phyloP scores from a whole-genome alignment of 2,888 invertebrate species.

The Listrodromus nycthemerus region DNA sequence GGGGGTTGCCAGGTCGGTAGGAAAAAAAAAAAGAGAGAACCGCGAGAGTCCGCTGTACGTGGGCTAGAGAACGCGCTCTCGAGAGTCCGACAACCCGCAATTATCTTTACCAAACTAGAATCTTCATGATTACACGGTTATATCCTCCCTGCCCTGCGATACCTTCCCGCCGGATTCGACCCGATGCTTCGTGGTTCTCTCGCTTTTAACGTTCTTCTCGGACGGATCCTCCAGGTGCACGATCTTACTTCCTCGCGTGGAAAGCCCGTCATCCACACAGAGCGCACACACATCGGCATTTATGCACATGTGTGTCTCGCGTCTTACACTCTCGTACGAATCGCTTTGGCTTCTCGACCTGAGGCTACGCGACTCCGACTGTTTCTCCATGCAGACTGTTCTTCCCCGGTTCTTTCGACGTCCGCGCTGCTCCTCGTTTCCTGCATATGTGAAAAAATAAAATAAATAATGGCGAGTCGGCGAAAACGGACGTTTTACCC shows the following conservation, averaged over 20 bases:
- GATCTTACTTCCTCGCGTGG: constrained; percentile 65
- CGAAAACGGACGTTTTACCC: no score
- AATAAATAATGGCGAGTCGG: background rate
- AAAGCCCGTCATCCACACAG: constrained; percentile 49
- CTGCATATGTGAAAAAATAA: background rate
- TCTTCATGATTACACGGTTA: constrained; percentile 80
- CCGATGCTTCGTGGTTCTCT: constrained; percentile 41
- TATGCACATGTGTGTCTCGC: background rate
- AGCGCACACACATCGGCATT: constrained; percentile 11
- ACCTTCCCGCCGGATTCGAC: constrained; percentile 28
- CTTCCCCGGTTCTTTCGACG: constrained; percentile 8
- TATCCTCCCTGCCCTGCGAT: constrained; percentile 44
- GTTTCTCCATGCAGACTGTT: constrained; percentile 36
- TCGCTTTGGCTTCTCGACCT: constrained; percentile 32
- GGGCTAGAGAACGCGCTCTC: constrained; percentile 62
- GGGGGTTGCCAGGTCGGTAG: constrained; percentile 25
- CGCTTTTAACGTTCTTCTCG: constrained; percentile 7
- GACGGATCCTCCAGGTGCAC: constrained; percentile 75
- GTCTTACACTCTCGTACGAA: constrained; percentile 20
- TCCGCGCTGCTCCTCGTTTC: background rate
- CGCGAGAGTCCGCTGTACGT: constrained; percentile 50
- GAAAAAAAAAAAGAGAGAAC: constrained; percentile 34
- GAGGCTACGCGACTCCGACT: constrained; percentile 32
- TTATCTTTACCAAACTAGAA: constrained; percentile 83
- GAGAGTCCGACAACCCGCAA: constrained; percentile 79